A percentile compares a stretch with the other conserved stretches of the same genome.
These are phyloP conservation scores for Proteles cristata DNA, from an alignment of 2,113 vertebrate genomes.

Conservation along the genomic window DNA sequence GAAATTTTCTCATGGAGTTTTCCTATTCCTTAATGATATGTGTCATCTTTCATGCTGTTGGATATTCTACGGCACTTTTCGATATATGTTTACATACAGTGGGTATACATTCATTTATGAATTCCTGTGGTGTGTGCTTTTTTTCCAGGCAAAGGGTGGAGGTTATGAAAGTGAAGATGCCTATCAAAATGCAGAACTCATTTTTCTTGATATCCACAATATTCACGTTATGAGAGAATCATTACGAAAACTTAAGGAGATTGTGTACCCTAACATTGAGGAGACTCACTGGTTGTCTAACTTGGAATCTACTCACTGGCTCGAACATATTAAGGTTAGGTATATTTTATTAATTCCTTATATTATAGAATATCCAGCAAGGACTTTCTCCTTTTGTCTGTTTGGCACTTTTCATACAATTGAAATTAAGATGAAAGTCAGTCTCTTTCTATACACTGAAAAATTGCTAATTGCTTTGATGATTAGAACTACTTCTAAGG, in stretches of 20 bases:
- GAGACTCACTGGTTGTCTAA: slow-evolving; percentile 98
- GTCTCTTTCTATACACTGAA: not conserved
- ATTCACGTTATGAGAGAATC: slow-evolving; percentile 99
- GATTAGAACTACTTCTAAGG: not conserved
- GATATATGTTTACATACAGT: not conserved
- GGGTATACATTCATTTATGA: not conserved
- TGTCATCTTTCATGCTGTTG: not conserved
- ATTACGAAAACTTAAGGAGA: slow-evolving; percentile 95
- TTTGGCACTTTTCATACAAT: not conserved
- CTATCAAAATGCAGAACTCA: slow-evolving; percentile 97
- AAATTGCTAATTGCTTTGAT: not conserved
- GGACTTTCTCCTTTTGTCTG: not conserved
- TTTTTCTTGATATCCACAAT: slow-evolving; percentile 99
- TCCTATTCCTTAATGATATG: not conserved
- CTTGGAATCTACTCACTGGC: slow-evolving; percentile 98
- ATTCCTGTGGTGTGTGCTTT: slow-evolving; percentile 41
- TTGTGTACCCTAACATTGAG: slow-evolving; percentile 96
- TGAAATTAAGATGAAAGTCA: not conserved
- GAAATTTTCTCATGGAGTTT: not conserved
- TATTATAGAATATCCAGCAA: not conserved
- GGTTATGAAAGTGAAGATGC: slow-evolving; percentile 98
- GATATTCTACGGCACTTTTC: not conserved
- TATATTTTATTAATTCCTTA: not conserved
- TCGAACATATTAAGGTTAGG: slow-evolving; percentile 98
- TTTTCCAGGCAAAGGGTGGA: slow-evolving; percentile 95